Base-by-base conservation (phyloP, 2,113 vertebrate genomes). In the Spea bombifrons region DNA sequence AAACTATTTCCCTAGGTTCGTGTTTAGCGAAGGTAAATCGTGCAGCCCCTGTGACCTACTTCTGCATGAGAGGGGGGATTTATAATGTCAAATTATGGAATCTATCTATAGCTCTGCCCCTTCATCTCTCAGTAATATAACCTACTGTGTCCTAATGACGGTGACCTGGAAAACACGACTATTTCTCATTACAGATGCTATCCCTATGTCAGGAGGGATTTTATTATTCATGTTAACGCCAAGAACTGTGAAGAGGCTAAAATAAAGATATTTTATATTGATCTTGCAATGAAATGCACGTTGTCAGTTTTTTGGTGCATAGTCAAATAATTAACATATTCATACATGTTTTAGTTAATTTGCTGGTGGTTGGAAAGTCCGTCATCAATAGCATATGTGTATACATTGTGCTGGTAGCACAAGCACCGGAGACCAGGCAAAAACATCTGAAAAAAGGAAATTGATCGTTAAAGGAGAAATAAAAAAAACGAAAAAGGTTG, bases 21-120 rank as follows among this genome's bases (percentile, higher is more conserved):
- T 50, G 13, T 73, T 53, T 73, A 59, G 72, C 16, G 59, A 69
- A 69, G 55, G 75, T 70, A 70, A 66, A 80, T 80, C n/a, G 70
- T 67, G 77, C 52, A 80, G 64, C 77, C 77, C 71, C 61, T 66
- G 77, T 80, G 77, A 80, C 77, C 77, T 80, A 80, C 70, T 73
- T 80, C 68, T 67, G 59, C 63, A 73, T 66, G 64, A 73, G 44
- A 80, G 64, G 71, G 50, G 69, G 71, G 75, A 73, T 80, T 80
- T 57, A 64, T 80, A 80, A 67, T 73, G 71, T 73, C 48, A 73
- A 80, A 80, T 80, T 67, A 64, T 73, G 70, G 71, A 67, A 80
- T 80, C 71, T 66, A 67, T 80, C 71, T 73, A 66, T 50, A 73
- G 72, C 64, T 67, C 47, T 67, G 71, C n/a, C 77, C 64, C 77